Base-by-base conservation (phyloP, 2,888 invertebrate species). In the Brachyptera putata region DNA sequence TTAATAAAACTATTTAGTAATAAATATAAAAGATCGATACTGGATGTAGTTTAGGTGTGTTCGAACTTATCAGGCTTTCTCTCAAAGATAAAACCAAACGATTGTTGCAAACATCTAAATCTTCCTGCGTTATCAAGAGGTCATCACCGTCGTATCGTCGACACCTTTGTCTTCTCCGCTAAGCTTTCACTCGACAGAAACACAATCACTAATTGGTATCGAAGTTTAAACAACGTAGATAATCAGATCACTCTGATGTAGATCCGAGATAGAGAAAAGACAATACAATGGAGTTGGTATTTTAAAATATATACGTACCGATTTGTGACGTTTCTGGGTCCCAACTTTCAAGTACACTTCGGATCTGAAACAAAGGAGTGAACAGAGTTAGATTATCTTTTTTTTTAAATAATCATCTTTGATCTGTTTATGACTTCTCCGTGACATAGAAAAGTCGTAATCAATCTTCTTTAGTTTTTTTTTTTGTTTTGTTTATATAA, bases 301-400 rank as follows among this genome's bases (percentile, higher is more conserved):
- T n/a, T n/a, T n/a, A n/a, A n/a, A n/a, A n/a, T n/a, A n/a, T n/a
- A n/a, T n/a, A 62, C 67, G 67, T 64, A 69, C 69, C 69, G 56
- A 69, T 63, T 48, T 64, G 62, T 25, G 58, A 60, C 26, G 43
- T 56, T 26, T 64, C 66, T 21, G 65, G 65, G 56, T 69, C 65
- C 69, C 69, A 69, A 41, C 63, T 57, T 41, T 67, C 66, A 24
- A 68, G 41, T 11, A 60, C 43, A 37, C 61, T 65, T 63, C 64
- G 64, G 56, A 68, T 64, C 69, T 69, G 64, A 49, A 68, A 68
- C 56, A 61, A 56, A 63, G 61, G 58, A 61, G 7, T 57, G 43
- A 55, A 30, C n/a, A n/a, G n/a, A n/a, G n/a, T n/a, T n/a, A n/a
- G n/a, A n/a, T n/a, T n/a, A n/a, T n/a, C n/a, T n/a, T n/a, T n/a